Evolutionary conservation across 2,113 vertebrate species (phyloP).

Genomic region (Puffinus mauretanicus): DNA sequence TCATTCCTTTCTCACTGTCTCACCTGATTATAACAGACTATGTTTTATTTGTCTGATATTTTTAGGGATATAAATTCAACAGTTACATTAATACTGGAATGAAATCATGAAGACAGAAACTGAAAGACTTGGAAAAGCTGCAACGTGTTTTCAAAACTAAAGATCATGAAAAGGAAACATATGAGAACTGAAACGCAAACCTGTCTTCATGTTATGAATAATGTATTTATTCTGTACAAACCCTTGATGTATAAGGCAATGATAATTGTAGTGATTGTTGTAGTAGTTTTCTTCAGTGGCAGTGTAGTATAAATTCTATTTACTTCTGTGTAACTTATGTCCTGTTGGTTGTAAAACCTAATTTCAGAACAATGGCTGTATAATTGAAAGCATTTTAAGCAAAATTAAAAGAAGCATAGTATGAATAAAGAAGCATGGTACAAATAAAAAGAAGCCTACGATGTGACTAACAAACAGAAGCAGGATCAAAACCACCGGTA

Average conservation of each 20-base stretch:
- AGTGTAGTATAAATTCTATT: background rate
- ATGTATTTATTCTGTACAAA: background rate
- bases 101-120: constrained; percentile 25
- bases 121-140: constrained; percentile 33
- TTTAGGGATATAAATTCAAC: constrained; percentile 57
- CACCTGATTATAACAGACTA: constrained; percentile 19
- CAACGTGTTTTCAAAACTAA: background rate
- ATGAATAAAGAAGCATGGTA: background rate
- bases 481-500: background rate
- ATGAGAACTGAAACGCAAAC: background rate
- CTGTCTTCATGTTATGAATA: background rate
- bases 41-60: constrained; percentile 41
- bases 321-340: background rate
- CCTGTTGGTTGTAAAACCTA: background rate
- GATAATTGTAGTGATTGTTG: background rate
- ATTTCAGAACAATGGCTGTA: constrained; percentile 10
- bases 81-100: background rate
- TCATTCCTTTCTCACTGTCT: background rate
- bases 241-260: background rate
- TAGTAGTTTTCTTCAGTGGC: background rate
- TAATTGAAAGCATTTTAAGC: constrained; percentile 29
- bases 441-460: background rate
- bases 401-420: constrained; percentile 50
- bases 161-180: background rate
- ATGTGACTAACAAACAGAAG: background rate